Conservation (phyloP, 2,113 vertebrate genomes). For the Antechinus stuartii region DNA sequence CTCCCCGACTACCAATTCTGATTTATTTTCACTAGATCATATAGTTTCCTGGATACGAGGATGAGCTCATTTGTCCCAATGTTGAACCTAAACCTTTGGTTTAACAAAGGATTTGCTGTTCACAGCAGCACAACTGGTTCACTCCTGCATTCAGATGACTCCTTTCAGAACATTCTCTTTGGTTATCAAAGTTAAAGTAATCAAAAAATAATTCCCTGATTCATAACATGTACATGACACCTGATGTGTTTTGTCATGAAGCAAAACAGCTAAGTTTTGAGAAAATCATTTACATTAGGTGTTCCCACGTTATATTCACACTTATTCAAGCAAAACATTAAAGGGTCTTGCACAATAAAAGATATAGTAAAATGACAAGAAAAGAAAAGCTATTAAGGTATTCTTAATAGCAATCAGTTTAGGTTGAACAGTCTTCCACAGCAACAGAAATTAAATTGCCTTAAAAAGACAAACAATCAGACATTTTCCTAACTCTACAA, state of each 20-base stretch:
- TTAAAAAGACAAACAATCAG: conserved; percentile 48
- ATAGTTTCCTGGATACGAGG: neutral
- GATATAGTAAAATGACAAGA: conserved; percentile 52
- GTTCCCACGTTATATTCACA: conserved; percentile 62
- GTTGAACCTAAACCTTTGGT: conserved; percentile 53
- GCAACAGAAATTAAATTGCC: conserved; percentile 43
- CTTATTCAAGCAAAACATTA: conserved; percentile 70
- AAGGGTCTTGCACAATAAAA: conserved; percentile 59
- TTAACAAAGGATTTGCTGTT: conserved; percentile 63
- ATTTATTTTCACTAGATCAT: conserved; percentile 34
- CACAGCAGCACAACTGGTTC: conserved; percentile 54
- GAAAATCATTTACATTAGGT: conserved; percentile 44
- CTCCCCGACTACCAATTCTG: conserved; percentile 6
- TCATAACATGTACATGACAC: conserved; percentile 26
- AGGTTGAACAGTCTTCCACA: conserved; percentile 15
- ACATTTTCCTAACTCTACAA: conserved; percentile 9
- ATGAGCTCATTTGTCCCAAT: conserved; percentile 21
- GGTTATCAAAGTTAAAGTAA: conserved; percentile 41
- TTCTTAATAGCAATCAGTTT: neutral
- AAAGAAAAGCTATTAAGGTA: conserved; percentile 47
- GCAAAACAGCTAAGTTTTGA: conserved; percentile 38
- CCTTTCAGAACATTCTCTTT: conserved; percentile 52
- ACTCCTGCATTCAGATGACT: conserved; percentile 27
- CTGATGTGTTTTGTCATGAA: conserved; percentile 43
- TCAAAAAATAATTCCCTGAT: conserved; percentile 29